These are phyloP conservation scores for Cheilosia soror DNA, from an alignment of 2,888 invertebrate species.

Conservation along the genomic window DNA sequence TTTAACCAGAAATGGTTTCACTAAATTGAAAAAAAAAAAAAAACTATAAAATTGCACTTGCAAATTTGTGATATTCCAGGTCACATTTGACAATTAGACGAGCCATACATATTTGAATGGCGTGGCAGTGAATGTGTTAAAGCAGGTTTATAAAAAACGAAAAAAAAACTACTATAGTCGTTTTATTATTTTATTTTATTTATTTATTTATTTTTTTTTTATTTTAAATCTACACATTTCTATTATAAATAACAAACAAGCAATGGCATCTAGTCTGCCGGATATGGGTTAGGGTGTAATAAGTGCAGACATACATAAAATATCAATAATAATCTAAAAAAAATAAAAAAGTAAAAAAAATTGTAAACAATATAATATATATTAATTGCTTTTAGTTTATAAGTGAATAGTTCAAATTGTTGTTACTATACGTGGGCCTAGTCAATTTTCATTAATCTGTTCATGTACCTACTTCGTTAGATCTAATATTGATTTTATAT, in stretches of 20 bases:
- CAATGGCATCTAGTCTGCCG: background rate
- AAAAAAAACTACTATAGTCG: too few species aligned
- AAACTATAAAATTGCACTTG: too few species aligned
- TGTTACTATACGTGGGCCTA: conserved; percentile 47
- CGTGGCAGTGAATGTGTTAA: too few species aligned
- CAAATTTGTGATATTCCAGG: too few species aligned
- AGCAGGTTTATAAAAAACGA: too few species aligned
- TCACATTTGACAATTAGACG: too few species aligned
- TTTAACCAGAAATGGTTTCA: too few species aligned
- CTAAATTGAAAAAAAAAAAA: too few species aligned
- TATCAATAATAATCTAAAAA: conserved; percentile 4
- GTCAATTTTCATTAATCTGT: conserved; percentile 59
- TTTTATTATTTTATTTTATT: too few species aligned
- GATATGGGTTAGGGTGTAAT: conserved; percentile 5
- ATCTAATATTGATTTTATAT: background rate
- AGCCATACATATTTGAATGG: too few species aligned
- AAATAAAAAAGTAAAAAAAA: background rate
- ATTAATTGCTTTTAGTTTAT: conserved; percentile 33
- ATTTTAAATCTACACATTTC: background rate
- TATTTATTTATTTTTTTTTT: background rate
- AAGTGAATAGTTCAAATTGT: conserved; percentile 56
- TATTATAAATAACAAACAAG: background rate
- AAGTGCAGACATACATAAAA: conserved; percentile 4
- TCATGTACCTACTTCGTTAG: conserved; percentile 23
- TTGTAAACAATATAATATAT: conserved; percentile 1